Conservation (phyloP, 92 coral and sea anemone species). For the Scolanthus callimorphus region DNA sequence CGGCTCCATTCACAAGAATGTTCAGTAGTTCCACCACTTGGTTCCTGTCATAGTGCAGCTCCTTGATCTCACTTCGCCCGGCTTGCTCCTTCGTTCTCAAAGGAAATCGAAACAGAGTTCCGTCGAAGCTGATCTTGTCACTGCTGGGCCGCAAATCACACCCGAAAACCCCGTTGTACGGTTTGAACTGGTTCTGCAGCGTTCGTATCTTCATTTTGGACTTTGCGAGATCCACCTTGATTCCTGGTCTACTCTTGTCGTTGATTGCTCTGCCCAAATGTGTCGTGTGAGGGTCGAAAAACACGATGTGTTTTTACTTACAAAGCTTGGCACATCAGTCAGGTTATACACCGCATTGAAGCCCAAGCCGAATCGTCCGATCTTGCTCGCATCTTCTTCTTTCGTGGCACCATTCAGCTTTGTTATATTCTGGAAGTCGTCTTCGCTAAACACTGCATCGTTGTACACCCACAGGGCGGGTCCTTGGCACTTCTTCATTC, state of each 20-base stretch:
- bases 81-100: constrained; percentile 73
- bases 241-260: constrained; percentile 71
- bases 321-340: constrained; percentile 86
- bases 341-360: no score
- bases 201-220: constrained; percentile 23
- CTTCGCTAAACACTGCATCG: constrained; percentile 69
- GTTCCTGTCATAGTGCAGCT: constrained; percentile 41
- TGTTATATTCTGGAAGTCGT: constrained; percentile 81
- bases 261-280: constrained; percentile 66
- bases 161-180: constrained; percentile 66
- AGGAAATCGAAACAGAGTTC: constrained; percentile 76
- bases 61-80: constrained; percentile 56
- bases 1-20: constrained; percentile 50
- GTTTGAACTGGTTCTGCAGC: constrained; percentile 64
- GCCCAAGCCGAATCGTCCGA: constrained; percentile 89
- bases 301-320: constrained; percentile 56
- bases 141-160: constrained; percentile 40
- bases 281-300: constrained; percentile 72
- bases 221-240: constrained; percentile 53
- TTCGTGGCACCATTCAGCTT: constrained; percentile 87
- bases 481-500: constrained; percentile 82
- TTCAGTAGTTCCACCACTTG: constrained; percentile 56
- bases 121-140: constrained; percentile 32
- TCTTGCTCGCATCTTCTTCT: constrained; percentile 62
- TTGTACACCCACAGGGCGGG: constrained; percentile 95